phyloP scores from a whole-genome alignment of 1,140 invertebrate genomes.

The Euschistus heros region DNA sequence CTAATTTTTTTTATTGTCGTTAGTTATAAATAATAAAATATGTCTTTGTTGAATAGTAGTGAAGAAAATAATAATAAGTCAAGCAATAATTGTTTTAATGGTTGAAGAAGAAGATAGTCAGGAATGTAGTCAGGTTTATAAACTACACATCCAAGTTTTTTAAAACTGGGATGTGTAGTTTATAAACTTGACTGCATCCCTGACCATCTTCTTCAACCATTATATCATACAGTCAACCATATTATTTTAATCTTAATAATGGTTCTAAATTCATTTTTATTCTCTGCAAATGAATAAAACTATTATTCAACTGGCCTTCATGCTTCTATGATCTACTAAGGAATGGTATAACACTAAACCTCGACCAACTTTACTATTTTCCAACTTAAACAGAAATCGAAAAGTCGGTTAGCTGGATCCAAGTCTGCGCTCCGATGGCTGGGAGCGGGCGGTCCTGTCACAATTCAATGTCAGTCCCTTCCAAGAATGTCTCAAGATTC shows the following conservation, averaged over 20 bases:
- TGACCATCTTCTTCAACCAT: too few species aligned
- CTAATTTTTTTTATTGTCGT: too few species aligned
- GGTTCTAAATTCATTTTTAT: neutral
- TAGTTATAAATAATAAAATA: too few species aligned
- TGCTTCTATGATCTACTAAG: constrained; percentile 4
- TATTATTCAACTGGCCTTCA: neutral
- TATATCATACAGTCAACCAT: too few species aligned
- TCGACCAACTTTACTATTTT: neutral
- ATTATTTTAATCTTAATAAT: neutral
- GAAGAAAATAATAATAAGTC: too few species aligned
- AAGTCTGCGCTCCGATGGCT: constrained; percentile 2
- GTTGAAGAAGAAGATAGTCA: neutral
- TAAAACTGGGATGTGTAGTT: too few species aligned
- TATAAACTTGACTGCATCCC: too few species aligned
- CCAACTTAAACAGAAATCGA: constrained; percentile 4
- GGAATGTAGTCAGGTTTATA: too few species aligned
- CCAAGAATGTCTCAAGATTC: constrained; percentile 56
- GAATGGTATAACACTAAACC: neutral
- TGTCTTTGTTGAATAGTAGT: too few species aligned
- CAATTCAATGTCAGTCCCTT: constrained; percentile 11
- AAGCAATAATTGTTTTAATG: neutral
- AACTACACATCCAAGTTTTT: too few species aligned
- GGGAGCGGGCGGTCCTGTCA: constrained; percentile 5
- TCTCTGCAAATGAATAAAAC: neutral
- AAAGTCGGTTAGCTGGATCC: constrained; percentile 8